Conservation (phyloP, 2,888 invertebrate genomes). For the Luperina testacea region DNA sequence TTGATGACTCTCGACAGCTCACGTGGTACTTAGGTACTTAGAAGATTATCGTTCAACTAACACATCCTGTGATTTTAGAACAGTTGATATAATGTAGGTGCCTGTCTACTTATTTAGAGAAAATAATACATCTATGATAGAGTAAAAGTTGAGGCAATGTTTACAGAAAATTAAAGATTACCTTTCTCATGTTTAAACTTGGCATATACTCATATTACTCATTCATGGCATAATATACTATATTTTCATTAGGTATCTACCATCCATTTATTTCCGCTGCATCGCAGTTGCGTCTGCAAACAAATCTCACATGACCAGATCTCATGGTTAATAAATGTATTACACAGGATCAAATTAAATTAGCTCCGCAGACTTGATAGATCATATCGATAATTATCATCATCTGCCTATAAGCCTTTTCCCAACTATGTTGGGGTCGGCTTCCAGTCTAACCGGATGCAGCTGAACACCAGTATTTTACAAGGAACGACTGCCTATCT, state of each 20-base stretch:
- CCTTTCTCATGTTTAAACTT: background rate
- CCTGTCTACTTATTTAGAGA: background rate
- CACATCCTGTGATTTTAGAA: conserved; percentile 53
- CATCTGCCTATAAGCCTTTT: no score
- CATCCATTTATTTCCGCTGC: no score
- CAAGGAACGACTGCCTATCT: no score
- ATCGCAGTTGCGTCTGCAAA: background rate
- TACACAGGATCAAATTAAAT: no score
- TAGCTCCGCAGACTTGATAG: no score
- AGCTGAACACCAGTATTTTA: no score
- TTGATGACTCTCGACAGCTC: conserved; percentile 38
- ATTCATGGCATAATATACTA: background rate
- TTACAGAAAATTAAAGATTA: background rate
- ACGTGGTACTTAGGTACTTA: conserved; percentile 17
- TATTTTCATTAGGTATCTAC: background rate
- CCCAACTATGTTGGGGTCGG: no score
- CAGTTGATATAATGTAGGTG: background rate
- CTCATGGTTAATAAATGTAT: background rate
- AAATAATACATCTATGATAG: background rate
- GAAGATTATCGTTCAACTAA: conserved; percentile 42
- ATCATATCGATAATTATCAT: no score
- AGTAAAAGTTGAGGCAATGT: background rate
- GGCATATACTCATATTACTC: background rate
- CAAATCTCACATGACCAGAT: no score
- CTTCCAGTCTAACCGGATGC: no score